These are phyloP conservation scores for Rhinogobius similis DNA, from an alignment of 2,113 vertebrate species.

Conservation along the genomic window DNA sequence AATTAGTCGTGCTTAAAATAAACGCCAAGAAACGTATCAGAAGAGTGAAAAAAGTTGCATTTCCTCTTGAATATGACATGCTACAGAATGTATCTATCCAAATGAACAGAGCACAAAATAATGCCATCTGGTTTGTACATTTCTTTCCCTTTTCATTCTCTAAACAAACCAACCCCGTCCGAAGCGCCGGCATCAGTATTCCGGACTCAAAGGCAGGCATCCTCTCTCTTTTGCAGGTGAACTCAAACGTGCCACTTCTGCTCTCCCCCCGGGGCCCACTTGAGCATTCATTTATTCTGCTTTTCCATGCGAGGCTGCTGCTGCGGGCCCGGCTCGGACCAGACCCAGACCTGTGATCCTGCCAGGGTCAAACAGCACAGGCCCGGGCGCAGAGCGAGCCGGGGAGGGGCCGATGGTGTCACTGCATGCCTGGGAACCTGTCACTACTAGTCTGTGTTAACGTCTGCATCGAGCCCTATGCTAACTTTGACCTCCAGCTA, in stretches of 20 bases:
- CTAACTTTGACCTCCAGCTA: conserved; percentile 67
- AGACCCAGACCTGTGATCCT: conserved; percentile 39
- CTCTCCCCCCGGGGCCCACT: conserved; percentile 54
- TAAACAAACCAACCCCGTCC: conserved; percentile 6
- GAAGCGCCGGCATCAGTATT: conserved; percentile 32
- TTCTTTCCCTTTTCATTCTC: background rate
- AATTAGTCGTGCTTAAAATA: too few relatives aligned
- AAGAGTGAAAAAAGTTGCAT: too few relatives aligned
- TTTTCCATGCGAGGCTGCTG: conserved; percentile 57
- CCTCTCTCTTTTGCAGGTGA: conserved; percentile 56
- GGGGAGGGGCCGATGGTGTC: conserved; percentile 64
- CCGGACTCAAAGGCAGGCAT: conserved; percentile 44
- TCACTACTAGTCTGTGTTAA: conserved; percentile 75
- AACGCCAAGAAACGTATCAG: too few relatives aligned
- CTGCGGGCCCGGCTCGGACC: conserved; percentile 35
- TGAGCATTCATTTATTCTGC: conserved; percentile 63
- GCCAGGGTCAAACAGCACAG: conserved; percentile 67
- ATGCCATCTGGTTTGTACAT: background rate
- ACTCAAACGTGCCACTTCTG: conserved; percentile 30
- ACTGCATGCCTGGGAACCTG: conserved; percentile 77
- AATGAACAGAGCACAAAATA: background rate
- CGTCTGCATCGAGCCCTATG: conserved; percentile 61
- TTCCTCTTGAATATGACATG: too few relatives aligned
- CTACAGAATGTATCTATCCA: too few relatives aligned
- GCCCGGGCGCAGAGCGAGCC: conserved; percentile 53